Base-by-base conservation (phyloP, 64 coral and sea anemone species). In the Porites lutea region DNA sequence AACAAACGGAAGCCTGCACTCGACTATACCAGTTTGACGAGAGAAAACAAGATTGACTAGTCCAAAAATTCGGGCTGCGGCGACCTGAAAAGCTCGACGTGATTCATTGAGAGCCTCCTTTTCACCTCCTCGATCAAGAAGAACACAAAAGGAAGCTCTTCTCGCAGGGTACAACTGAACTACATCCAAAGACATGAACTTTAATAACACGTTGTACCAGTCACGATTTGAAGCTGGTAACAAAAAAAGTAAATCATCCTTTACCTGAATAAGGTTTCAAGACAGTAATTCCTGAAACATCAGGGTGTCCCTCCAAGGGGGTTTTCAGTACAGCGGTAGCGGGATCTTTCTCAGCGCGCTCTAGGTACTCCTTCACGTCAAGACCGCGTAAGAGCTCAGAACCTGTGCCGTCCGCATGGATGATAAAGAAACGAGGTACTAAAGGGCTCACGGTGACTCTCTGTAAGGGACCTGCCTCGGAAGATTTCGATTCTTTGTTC, bases 331-430 rank as follows among this genome's bases (percentile, higher is more conserved):
- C 91, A n/a, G 97, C 97, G 8, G 91, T 96, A 57, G 70, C 87
- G 21, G 79, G 91, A 72, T 99, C 94, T 11, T 96, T 74, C 82
- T 89, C 77, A 55, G 94, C 97, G n/a, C 65, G 62, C 14, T 92
- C 50, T 27, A 99, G 62, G 76, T 94, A 96, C 4, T 96, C 92
- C 27, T 72, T 15, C 13, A 99, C 91, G 73, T 99, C 97, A 80
- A 10, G n/a, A 71, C 88, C 21, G 16, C 94, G 94, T 27, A 99
- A 79, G 14, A 99, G 79, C 88, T 99, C 97, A 37, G 84, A 99
- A 43, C 97, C 97, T 86, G 94, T 85, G 47, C 97, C 97, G 75
- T 99, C 94, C n/a, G 90, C 71, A 75, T 93, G 94, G 43, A 99
- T 75, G 16, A 96, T 73, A 43, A 99, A 99, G 87, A 84, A 99